These are phyloP conservation scores for Craterocephalus amniculus DNA, from an alignment of 2,797 vertebrate species.

Conservation along the genomic window DNA sequence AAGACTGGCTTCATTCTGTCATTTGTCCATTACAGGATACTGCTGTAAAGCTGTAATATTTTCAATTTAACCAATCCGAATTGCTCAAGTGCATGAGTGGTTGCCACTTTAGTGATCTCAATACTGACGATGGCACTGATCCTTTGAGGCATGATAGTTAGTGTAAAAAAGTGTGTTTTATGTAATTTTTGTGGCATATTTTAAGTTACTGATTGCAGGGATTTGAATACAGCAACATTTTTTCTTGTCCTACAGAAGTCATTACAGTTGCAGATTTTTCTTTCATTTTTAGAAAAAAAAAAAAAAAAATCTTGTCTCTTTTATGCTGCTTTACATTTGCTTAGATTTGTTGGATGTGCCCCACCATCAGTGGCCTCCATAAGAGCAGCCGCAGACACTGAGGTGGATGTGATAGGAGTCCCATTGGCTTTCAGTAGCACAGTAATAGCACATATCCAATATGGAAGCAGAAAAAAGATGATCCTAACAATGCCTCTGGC, in stretches of 20 bases:
- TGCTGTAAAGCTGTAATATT: slow-evolving; percentile 44
- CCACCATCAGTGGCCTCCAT: slow-evolving; percentile 22
- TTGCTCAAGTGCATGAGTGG: slow-evolving; percentile 21
- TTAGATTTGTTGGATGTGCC: slow-evolving; percentile 23
- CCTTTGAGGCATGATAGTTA: slow-evolving; percentile 13
- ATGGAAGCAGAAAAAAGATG: slow-evolving; percentile 72
- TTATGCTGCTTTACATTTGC: slow-evolving; percentile 17
- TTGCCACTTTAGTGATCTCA: slow-evolving; percentile 16
- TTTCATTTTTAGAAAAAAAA: not conserved
- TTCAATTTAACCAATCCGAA: slow-evolving; percentile 44
- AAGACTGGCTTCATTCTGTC: slow-evolving; percentile 55
- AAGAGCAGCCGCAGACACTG: slow-evolving; percentile 41
- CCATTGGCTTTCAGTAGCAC: slow-evolving; percentile 60
- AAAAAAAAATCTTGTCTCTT: slow-evolving; percentile 1
- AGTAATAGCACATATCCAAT: slow-evolving; percentile 70
- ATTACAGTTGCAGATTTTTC: not conserved
- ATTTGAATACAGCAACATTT: not conserved
- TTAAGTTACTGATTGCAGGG: not conserved
- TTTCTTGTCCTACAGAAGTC: not conserved
- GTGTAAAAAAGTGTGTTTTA: slow-evolving; percentile 5
- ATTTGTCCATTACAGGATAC: slow-evolving; percentile 48
- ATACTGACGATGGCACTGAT: not conserved
- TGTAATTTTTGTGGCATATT: not conserved
- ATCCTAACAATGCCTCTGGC: slow-evolving; percentile 75
- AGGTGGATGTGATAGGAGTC: slow-evolving; percentile 56